These are phyloP conservation scores for Agriopis leucophaearia DNA, from an alignment of 2,888 invertebrate species.

Conservation along the genomic window DNA sequence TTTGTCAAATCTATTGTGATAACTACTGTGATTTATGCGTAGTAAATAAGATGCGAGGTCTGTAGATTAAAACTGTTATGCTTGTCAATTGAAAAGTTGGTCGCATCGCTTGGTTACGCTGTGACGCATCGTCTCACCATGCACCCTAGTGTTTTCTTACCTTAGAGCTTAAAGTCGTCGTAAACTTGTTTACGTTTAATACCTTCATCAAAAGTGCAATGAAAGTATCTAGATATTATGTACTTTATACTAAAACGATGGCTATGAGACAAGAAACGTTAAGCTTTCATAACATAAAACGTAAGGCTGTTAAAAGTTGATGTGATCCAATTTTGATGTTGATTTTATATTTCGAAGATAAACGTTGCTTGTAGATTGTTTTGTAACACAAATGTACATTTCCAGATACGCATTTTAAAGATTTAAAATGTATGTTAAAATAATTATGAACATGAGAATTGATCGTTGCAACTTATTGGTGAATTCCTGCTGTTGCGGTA, in stretches of 20 bases:
- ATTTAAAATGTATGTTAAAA: too few species aligned
- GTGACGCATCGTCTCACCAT: not conserved
- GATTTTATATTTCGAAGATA: constrained; percentile 16
- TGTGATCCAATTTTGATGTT: constrained; percentile 14
- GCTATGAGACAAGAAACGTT: constrained; percentile 15
- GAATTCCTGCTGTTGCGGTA: too few species aligned
- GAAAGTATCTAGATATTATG: constrained; percentile 11
- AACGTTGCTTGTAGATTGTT: not conserved
- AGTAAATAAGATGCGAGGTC: too few species aligned
- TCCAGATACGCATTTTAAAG: too few species aligned
- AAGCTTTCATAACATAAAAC: constrained; percentile 13
- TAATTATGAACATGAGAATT: too few species aligned
- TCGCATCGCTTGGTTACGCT: not conserved
- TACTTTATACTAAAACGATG: constrained; percentile 13
- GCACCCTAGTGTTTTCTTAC: not conserved
- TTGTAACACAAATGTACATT: not conserved
- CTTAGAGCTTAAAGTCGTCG: constrained; percentile 4
- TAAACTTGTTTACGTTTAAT: constrained; percentile 25
- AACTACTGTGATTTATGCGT: too few species aligned
- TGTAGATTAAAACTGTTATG: too few species aligned
- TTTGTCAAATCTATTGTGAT: too few species aligned
- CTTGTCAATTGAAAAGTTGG: not conserved
- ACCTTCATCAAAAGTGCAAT: constrained; percentile 24
- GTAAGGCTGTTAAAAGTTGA: constrained; percentile 1
- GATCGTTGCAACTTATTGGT: too few species aligned